These are phyloP conservation scores for Hemiprocne comata DNA, from an alignment of 2,113 vertebrate genomes.

Conservation along the genomic window DNA sequence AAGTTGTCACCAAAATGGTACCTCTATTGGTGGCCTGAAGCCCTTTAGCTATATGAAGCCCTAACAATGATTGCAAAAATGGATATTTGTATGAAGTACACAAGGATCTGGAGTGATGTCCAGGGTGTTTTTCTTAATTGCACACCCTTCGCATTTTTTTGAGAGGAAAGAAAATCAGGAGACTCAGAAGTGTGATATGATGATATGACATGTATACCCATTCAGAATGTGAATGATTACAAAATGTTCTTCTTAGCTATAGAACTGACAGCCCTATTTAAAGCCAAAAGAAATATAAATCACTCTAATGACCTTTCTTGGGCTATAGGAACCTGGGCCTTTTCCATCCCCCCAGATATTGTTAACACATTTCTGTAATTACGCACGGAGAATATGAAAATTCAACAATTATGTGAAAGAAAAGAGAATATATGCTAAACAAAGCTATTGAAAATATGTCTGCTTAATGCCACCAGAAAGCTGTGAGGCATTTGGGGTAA, in stretches of 20 bases:
- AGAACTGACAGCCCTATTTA: not conserved
- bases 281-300: not conserved
- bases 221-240: not conserved
- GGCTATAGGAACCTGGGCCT: not conserved
- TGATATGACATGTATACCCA: not conserved
- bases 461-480: not conserved
- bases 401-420: not conserved
- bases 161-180: not conserved
- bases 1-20: not conserved
- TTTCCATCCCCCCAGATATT: not conserved
- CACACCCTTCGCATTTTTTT: not conserved
- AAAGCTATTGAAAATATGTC: not conserved
- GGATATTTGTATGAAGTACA: not conserved
- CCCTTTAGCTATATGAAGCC: not conserved
- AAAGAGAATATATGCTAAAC: not conserved
- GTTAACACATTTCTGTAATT: not conserved
- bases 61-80: not conserved
- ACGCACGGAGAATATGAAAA: not conserved
- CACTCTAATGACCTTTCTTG: not conserved
- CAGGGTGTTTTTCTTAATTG: not conserved
- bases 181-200: not conserved
- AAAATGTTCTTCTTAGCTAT: not conserved
- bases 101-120: not conserved
- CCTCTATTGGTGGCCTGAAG: not conserved
- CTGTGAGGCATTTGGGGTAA: not conserved